Evolutionary conservation across 2,888 invertebrate species (phyloP).

Genomic region (Ectemnius lituratus): DNA sequence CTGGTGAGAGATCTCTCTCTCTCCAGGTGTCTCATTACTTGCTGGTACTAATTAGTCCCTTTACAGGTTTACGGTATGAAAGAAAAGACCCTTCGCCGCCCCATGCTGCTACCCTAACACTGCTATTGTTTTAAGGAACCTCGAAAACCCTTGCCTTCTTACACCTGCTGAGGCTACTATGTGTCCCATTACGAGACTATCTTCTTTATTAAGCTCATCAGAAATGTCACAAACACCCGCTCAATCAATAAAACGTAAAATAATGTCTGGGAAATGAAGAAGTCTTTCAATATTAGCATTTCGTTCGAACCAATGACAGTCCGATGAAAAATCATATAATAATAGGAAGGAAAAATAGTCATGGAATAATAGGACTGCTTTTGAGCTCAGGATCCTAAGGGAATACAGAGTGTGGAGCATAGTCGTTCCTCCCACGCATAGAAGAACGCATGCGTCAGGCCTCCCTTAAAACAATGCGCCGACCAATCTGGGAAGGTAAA

Average conservation of each 20-base stretch:
- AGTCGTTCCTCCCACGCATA: constrained; percentile 73
- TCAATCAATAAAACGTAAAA: too few relatives aligned
- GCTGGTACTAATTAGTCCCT: constrained; percentile 41
- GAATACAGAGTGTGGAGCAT: constrained; percentile 55
- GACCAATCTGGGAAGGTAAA: constrained; percentile 77
- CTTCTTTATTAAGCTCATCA: too few relatives aligned
- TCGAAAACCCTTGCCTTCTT: constrained; percentile 17
- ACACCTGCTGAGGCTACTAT: neutral
- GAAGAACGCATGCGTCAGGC: constrained; percentile 73
- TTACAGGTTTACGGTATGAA: neutral
- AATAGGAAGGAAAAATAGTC: neutral
- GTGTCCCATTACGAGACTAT: neutral
- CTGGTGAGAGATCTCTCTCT: constrained; percentile 20
- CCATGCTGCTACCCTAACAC: neutral
- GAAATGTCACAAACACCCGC: too few relatives aligned
- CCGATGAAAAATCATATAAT: neutral
- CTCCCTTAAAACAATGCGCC: constrained; percentile 76
- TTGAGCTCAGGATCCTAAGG: constrained; percentile 29
- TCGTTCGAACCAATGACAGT: neutral
- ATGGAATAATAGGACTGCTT: constrained; percentile 5
- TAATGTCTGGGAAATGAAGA: too few relatives aligned
- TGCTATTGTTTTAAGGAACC: neutral
- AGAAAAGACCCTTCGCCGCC: neutral
- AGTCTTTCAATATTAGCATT: neutral
- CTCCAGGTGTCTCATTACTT: constrained; percentile 22